Percentiles rank a stretch among this genome's conserved stretches.
phyloP scores from a whole-genome alignment of 2,797 vertebrate genomes.

The Microcaecilia unicolor region DNA sequence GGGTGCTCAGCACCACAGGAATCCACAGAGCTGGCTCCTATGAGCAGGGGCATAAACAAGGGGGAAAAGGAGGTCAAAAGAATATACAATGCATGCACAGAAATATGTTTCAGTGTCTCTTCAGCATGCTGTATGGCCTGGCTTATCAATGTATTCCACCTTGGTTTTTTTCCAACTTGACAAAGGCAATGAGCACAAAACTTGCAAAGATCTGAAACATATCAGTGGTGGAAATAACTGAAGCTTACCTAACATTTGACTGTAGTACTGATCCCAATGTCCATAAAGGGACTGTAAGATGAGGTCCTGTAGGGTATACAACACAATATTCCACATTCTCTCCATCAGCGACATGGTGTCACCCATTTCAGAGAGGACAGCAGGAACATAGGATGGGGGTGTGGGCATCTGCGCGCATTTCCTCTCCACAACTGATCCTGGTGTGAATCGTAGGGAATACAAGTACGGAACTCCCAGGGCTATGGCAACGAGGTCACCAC shows the following conservation, averaged over 20 bases:
- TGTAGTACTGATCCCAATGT: conserved; percentile 62
- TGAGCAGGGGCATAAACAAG: not conserved
- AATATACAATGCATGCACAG: no score
- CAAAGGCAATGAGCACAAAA: no score
- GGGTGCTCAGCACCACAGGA: no score
- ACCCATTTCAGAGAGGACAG: conserved; percentile 61
- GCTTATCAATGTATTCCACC: no score
- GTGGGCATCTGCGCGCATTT: conserved; percentile 69
- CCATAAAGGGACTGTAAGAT: conserved; percentile 44
- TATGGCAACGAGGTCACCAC: conserved; percentile 68
- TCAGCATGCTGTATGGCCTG: no score
- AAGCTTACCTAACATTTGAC: conserved; percentile 53
- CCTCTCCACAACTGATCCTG: conserved; percentile 59
- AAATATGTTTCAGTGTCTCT: not conserved
- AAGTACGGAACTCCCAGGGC: conserved; percentile 61
- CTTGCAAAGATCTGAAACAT: no score
- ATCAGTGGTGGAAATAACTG: not conserved
- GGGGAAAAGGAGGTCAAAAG: no score
- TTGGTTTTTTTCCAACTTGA: no score
- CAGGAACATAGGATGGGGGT: conserved; percentile 61
- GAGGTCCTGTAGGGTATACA: conserved; percentile 53
- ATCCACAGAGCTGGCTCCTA: no score
- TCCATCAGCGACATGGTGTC: conserved; percentile 65
- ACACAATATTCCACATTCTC: conserved; percentile 62
- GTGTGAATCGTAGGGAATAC: conserved; percentile 59